A percentile compares a stretch with the other conserved stretches of the same genome.
phyloP scores from a whole-genome alignment of 2,888 invertebrate genomes.

The Mimas tiliae region DNA sequence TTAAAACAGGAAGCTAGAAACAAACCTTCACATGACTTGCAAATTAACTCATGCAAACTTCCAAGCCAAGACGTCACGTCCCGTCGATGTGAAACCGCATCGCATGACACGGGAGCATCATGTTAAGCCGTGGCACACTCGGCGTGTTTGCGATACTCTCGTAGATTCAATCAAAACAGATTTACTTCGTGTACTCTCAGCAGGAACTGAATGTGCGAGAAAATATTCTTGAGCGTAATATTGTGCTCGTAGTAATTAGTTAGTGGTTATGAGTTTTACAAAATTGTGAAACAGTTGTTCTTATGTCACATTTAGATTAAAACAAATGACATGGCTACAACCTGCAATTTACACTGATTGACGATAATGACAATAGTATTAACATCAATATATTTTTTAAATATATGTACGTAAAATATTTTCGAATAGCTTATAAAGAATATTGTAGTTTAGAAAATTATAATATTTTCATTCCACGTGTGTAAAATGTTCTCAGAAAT shows the following conservation, averaged over 20 bases:
- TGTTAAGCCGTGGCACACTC: conserved; percentile 21
- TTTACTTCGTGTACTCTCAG: neutral
- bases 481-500: too few species aligned
- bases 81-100: neutral
- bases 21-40: neutral
- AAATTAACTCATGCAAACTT: neutral
- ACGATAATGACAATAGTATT: too few species aligned
- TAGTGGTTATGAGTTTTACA: neutral
- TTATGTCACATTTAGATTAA: too few species aligned
- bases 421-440: too few species aligned
- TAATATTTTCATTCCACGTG: too few species aligned
- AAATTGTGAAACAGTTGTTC: neutral
- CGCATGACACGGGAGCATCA: conserved; percentile 10
- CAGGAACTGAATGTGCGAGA: neutral
- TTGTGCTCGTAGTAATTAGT: neutral
- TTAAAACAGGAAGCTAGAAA: too few species aligned
- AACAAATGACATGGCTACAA: too few species aligned
- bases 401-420: too few species aligned
- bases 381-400: too few species aligned
- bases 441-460: too few species aligned
- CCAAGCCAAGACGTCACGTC: neutral
- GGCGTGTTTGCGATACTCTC: conserved; percentile 20
- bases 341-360: too few species aligned
- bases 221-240: neutral
- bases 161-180: conserved; percentile 17